Percentiles rank a stretch among this genome's conserved stretches.
phyloP scores from a whole-genome alignment of 1,140 invertebrate species.

The Pygmarrhopalites habei region DNA sequence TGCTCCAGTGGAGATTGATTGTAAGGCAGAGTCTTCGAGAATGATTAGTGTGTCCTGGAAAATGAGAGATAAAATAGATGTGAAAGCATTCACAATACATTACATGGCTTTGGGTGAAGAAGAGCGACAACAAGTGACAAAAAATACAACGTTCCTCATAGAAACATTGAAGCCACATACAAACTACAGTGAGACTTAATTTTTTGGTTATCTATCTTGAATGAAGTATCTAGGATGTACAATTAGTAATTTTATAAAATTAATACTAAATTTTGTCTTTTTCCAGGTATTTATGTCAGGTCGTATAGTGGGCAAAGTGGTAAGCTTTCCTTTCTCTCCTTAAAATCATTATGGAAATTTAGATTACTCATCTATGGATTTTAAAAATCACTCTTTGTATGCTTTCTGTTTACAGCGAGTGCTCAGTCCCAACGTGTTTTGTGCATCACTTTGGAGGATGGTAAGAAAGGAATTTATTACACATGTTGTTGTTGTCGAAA shows the following conservation, averaged over 20 bases:
- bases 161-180: constrained; percentile 27
- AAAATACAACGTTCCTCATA: constrained; percentile 16
- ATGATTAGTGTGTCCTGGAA: constrained; percentile 28
- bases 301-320: constrained; percentile 21
- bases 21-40: constrained; percentile 9
- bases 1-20: constrained; percentile 23
- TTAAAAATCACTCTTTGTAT: too few relatives aligned
- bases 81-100: constrained; percentile 25
- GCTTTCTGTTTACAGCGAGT: constrained; percentile 30
- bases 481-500: too few relatives aligned
- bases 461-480: too few relatives aligned
- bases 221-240: too few relatives aligned
- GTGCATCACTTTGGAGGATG: constrained; percentile 32
- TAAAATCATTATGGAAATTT: too few relatives aligned
- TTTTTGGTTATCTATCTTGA: not conserved
- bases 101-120: constrained; percentile 21
- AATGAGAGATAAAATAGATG: not conserved
- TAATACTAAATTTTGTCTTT: too few relatives aligned
- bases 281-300: constrained; percentile 33
- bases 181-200: too few relatives aligned
- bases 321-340: too few relatives aligned
- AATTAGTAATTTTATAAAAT: not conserved
- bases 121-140: constrained; percentile 32
- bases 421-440: constrained; percentile 22
- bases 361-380: too few relatives aligned